Conservation (phyloP, 2,113 vertebrate genomes). For the Nicator chloris region DNA sequence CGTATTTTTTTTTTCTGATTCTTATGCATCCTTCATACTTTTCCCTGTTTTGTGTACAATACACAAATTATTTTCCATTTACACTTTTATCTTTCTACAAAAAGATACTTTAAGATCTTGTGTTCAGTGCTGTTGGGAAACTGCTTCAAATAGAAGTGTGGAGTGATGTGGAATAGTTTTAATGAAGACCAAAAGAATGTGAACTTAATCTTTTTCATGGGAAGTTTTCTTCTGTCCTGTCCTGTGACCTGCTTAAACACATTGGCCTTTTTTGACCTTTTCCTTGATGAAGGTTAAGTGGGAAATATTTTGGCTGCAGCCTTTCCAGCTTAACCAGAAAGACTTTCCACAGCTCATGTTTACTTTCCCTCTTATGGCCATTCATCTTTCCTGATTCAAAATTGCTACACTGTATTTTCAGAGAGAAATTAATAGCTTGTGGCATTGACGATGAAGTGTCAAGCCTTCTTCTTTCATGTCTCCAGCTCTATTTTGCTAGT, state of each 20-base stretch:
- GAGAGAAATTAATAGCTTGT: neutral
- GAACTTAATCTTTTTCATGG: conserved; percentile 13
- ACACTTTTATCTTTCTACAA: neutral
- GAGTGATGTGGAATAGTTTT: neutral
- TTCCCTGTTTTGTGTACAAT: neutral
- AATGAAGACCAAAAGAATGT: conserved; percentile 2
- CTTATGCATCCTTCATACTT: neutral
- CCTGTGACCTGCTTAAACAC: conserved; percentile 2
- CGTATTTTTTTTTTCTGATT: neutral
- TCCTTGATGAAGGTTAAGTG: conserved; percentile 14
- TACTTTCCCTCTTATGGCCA: neutral
- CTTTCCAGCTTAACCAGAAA: conserved; percentile 19
- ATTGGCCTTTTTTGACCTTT: conserved; percentile 33
- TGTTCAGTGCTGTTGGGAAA: neutral
- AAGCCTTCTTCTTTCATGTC: neutral
- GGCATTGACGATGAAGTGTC: neutral
- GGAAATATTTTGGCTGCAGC: neutral
- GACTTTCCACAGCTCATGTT: neutral
- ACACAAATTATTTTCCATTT: neutral
- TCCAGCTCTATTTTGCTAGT: neutral
- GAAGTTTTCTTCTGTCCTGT: neutral
- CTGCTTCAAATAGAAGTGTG: neutral
- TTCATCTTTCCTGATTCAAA: neutral
- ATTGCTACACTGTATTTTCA: neutral
- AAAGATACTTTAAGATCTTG: neutral